These are phyloP conservation scores for Callipepla squamata DNA, from an alignment of 2,113 vertebrate species.

Conservation along the genomic window DNA sequence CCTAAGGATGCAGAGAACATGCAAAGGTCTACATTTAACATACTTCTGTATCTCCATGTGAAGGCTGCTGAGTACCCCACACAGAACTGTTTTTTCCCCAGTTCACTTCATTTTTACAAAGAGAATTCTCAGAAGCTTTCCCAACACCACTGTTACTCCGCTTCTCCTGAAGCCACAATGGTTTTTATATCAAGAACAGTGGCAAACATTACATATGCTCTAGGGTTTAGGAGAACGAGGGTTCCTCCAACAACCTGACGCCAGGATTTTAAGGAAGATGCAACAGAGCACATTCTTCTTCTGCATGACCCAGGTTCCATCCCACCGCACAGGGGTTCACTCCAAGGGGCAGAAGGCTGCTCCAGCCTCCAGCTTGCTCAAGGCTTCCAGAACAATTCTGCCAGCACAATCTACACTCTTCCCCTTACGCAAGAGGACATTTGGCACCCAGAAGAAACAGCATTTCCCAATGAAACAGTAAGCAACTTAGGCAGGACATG, in stretches of 20 bases:
- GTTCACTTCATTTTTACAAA: neutral
- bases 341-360: neutral
- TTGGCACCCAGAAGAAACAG: neutral
- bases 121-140: neutral
- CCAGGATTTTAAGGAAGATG: neutral
- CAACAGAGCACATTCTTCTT: neutral
- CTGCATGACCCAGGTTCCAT: rapidly evolving
- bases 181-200: neutral
- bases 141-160: neutral
- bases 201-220: neutral
- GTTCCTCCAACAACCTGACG: neutral
- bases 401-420: neutral
- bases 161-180: neutral
- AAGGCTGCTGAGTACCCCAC: neutral
- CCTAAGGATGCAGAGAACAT: neutral
- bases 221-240: neutral
- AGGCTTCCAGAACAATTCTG: neutral
- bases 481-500: neutral
- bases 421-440: neutral
- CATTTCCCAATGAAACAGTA: neutral
- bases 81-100: neutral
- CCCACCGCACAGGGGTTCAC: neutral
- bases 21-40: neutral
- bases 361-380: neutral
- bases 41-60: neutral